These are phyloP conservation scores for Serrognathus titanus DNA, from an alignment of 2,888 invertebrate species.

Conservation along the genomic window DNA sequence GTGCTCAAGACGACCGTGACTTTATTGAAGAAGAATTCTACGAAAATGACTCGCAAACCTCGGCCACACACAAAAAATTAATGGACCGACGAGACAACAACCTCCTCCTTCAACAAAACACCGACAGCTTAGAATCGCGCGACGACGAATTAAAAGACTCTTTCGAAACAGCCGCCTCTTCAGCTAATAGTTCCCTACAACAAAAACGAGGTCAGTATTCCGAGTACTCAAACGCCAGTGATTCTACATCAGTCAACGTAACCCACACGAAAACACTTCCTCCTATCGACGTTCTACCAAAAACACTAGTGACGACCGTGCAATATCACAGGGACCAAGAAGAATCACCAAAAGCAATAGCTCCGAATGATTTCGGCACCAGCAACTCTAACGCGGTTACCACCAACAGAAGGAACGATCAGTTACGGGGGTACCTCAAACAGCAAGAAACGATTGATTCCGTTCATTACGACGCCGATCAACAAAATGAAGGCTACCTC, in stretches of 20 bases:
- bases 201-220: not conserved
- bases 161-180: conserved; percentile 55
- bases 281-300: not conserved
- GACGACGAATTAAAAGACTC: conserved; percentile 57
- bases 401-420: conserved; percentile 19
- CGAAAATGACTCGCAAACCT: conserved; percentile 19
- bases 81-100: conserved; percentile 40
- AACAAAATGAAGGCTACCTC: conserved; percentile 22
- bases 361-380: conserved; percentile 20
- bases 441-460: conserved; percentile 49
- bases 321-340: conserved; percentile 43
- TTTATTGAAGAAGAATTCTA: conserved; percentile 25
- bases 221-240: not conserved
- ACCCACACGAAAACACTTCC: too few relatives aligned
- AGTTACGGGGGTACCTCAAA: conserved; percentile 47
- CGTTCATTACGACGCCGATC: conserved; percentile 33
- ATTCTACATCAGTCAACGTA: not conserved
- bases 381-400: conserved; percentile 4
- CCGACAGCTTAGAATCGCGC: conserved; percentile 54
- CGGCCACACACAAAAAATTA: conserved; percentile 23
- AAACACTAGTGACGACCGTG: conserved; percentile 30
- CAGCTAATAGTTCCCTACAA: conserved; percentile 33
- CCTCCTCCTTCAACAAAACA: conserved; percentile 49
- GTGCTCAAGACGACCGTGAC: conserved; percentile 33
- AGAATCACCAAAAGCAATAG: conserved; percentile 39